A percentile compares a stretch with the other conserved stretches of the same genome.
phyloP scores from a whole-genome alignment of 92 coral and sea anemone genomes.

The Blastomussa wellsi region DNA sequence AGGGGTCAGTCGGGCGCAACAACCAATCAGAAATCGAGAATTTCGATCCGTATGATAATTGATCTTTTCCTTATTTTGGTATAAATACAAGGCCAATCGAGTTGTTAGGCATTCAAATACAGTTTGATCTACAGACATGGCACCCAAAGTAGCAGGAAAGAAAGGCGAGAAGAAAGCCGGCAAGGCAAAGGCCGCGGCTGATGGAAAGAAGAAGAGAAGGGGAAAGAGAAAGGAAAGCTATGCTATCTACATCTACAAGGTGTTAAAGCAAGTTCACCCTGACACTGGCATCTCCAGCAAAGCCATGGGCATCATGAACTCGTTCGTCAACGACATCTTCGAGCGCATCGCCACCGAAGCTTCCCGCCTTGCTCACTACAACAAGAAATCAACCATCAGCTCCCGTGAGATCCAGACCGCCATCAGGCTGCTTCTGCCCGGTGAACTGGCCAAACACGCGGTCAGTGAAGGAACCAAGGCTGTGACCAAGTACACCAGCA shows the following conservation, averaged over 20 bases:
- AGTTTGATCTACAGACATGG: conserved; percentile 10
- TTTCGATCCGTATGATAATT: conserved; percentile 32
- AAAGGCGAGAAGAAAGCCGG: conserved; percentile 40
- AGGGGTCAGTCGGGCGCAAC: too few species aligned
- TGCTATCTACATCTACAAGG: conserved; percentile 34
- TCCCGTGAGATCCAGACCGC: conserved; percentile 89
- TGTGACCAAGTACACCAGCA: conserved; percentile 89
- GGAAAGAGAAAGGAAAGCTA: conserved; percentile 49
- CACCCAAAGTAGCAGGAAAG: conserved; percentile 34
- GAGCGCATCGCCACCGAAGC: conserved; percentile 82
- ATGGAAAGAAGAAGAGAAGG: conserved; percentile 39
- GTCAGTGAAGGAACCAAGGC: conserved; percentile 89
- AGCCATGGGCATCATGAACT: conserved; percentile 87
- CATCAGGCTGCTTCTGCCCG: conserved; percentile 72
- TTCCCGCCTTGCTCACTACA: conserved; percentile 85
- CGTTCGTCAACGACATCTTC: conserved; percentile 78
- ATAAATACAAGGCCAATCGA: neutral
- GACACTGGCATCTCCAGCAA: conserved; percentile 88
- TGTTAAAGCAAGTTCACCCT: conserved; percentile 69
- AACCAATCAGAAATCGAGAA: neutral
- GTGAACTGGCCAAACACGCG: conserved; percentile 81
- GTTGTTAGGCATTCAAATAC: neutral
- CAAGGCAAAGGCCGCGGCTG: conserved; percentile 28
- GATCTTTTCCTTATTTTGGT: neutral
- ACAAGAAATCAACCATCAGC: conserved; percentile 81